These are phyloP conservation scores for Cyprinodon variegatus DNA, from an alignment of 2,113 vertebrate species.

Conservation along the genomic window DNA sequence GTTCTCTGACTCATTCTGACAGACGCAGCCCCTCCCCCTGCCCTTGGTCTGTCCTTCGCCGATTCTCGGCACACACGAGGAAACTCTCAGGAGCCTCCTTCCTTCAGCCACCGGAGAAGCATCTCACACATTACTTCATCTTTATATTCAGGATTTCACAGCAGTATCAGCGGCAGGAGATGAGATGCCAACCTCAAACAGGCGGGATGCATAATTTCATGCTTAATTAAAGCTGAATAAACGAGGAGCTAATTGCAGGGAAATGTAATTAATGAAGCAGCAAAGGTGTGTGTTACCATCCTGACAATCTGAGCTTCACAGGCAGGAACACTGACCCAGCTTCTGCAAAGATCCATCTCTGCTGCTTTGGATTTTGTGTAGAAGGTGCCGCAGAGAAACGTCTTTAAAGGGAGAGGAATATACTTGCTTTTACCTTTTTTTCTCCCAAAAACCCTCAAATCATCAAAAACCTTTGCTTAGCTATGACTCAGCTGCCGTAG, in stretches of 20 bases:
- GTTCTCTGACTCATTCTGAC: constrained; percentile 54
- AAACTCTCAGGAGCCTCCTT: constrained; percentile 15
- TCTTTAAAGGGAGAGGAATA: neutral
- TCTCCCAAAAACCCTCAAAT: constrained; percentile 20
- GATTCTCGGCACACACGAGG: constrained; percentile 20
- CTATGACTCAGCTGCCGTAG: constrained; percentile 28
- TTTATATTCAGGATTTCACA: constrained; percentile 10
- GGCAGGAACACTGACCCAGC: neutral
- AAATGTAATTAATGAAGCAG: constrained; percentile 60
- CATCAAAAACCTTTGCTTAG: constrained; percentile 29
- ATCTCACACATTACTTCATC: neutral
- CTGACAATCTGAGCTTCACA: constrained; percentile 24
- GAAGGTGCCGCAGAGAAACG: neutral
- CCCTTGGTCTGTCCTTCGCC: constrained; percentile 62
- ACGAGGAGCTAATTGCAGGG: constrained; percentile 54
- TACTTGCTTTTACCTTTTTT: neutral
- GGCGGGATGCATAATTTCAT: constrained; percentile 44
- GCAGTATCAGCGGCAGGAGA: constrained; percentile 28
- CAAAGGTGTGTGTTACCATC: constrained; percentile 30
- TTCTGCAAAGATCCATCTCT: neutral
- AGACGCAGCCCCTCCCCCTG: constrained; percentile 27
- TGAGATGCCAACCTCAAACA: constrained; percentile 24
- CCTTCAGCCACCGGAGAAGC: constrained; percentile 13
- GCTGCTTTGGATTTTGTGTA: neutral
- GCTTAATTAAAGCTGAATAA: constrained; percentile 64